Percentiles rank a stretch among this genome's conserved stretches.
These are phyloP conservation scores for Damaliscus lunatus DNA, from an alignment of 2,113 vertebrate genomes.

Conservation along the genomic window DNA sequence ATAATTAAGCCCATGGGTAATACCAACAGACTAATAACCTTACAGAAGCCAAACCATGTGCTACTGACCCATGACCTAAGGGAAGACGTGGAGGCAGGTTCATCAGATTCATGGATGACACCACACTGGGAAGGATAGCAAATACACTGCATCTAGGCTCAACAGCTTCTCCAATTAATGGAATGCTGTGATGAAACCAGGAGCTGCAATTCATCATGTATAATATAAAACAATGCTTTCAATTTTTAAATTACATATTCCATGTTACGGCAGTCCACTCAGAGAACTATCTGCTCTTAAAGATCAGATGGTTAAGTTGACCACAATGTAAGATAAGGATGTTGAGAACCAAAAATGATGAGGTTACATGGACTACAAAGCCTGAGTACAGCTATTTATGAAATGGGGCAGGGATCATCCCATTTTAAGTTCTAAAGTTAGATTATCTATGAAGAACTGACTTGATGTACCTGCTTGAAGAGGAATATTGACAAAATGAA, in stretches of 20 bases:
- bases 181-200: background rate
- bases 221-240: background rate
- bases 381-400: background rate
- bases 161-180: background rate
- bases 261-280: background rate
- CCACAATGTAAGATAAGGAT: background rate
- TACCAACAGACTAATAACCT: background rate
- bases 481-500: background rate
- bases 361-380: background rate
- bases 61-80: background rate
- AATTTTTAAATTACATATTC: background rate
- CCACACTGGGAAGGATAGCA: background rate
- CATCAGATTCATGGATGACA: background rate
- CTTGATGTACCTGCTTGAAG: background rate
- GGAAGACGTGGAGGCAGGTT: background rate
- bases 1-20: background rate
- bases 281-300: background rate
- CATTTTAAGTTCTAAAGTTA: background rate
- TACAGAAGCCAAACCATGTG: background rate
- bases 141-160: background rate
- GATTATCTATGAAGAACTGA: background rate
- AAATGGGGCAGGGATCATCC: rapidly evolving
- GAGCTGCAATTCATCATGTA: background rate
- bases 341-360: background rate
- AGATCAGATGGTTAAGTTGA: background rate